Percentiles rank a stretch among this genome's conserved stretches.
Conservation (phyloP, 1,140 invertebrate species). For the Lasaia peninsularis region DNA sequence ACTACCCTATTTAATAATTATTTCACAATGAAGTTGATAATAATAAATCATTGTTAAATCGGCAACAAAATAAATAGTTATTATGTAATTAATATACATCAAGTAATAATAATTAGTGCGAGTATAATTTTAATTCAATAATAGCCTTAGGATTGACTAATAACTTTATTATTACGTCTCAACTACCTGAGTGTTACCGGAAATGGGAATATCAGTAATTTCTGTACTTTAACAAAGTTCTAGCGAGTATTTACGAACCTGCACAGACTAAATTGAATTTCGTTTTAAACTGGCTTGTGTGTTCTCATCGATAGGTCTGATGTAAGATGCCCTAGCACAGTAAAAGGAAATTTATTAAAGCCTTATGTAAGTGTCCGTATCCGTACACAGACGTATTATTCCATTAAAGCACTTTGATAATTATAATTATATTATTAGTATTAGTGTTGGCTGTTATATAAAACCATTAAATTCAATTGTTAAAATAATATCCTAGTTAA, state of each 20-base stretch:
- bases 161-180: no score
- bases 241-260: not conserved
- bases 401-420: not conserved
- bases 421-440: not conserved
- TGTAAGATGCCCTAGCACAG: constrained; percentile 6
- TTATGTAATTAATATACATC: no score
- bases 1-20: no score
- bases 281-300: not conserved
- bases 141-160: no score
- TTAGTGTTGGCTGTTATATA: constrained; percentile 2
- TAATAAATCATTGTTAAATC: no score
- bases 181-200: no score
- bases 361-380: not conserved
- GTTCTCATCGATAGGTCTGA: constrained; percentile 14
- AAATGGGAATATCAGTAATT: no score
- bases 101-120: no score
- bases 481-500: no score
- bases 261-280: not conserved
- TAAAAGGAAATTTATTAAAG: constrained; percentile 11
- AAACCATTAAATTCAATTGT: not conserved
- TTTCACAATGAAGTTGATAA: no score
- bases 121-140: no score
- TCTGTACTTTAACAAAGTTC: not conserved
- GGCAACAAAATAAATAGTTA: no score
- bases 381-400: constrained; percentile 6